Percentiles rank a stretch among this genome's conserved stretches.
These are phyloP conservation scores for Probosciger aterrimus DNA, from an alignment of 2,113 vertebrate species.

Conservation along the genomic window DNA sequence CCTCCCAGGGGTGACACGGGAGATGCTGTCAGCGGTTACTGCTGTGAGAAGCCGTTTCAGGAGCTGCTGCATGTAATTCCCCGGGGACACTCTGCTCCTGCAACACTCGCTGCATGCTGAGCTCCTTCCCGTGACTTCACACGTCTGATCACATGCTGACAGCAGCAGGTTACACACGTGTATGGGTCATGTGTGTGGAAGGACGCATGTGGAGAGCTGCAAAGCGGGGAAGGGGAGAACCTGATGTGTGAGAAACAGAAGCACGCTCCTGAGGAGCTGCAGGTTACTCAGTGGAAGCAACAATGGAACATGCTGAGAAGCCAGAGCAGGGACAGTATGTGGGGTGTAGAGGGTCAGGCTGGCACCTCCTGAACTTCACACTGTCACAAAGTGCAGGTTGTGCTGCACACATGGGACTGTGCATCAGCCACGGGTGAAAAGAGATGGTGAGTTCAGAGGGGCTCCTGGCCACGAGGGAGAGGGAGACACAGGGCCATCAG, in stretches of 20 bases:
- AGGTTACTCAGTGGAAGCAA: neutral
- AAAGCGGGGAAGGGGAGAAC: neutral
- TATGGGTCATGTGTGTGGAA: neutral
- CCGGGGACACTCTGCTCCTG: neutral
- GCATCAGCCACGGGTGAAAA: neutral
- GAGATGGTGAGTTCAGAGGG: neutral
- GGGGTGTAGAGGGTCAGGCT: accelerated
- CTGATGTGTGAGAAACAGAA: no score
- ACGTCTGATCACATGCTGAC: neutral
- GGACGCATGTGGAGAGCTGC: neutral
- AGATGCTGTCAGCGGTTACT: neutral
- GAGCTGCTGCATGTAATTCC: neutral
- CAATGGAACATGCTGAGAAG: neutral
- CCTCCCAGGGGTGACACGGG: neutral
- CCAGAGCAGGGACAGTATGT: neutral
- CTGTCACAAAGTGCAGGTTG: neutral
- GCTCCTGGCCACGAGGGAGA: neutral
- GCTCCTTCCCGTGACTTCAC: neutral
- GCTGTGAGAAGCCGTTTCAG: neutral
- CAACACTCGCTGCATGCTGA: accelerated
- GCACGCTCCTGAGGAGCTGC: neutral
- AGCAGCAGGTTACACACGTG: neutral
- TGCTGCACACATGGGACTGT: neutral
- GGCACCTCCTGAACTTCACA: neutral
- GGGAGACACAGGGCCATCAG: neutral